Percentiles rank a stretch among this genome's conserved stretches.
Evolutionary conservation across 2,797 vertebrate species (phyloP).

Genomic region (Clarias platycephalus): DNA sequence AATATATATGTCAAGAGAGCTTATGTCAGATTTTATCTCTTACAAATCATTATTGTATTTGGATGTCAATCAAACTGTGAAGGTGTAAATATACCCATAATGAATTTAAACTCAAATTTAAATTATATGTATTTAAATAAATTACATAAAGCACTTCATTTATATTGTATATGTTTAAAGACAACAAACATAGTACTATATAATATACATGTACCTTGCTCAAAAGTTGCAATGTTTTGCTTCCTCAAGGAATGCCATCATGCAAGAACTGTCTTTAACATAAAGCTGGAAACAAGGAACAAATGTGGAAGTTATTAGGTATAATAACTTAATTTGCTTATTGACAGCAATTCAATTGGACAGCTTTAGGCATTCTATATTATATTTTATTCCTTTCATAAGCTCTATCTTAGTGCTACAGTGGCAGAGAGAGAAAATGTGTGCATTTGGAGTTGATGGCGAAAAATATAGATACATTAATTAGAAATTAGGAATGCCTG

Average conservation of each 20-base stretch:
- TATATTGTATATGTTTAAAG: neutral
- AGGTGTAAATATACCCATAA: neutral
- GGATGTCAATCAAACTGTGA: neutral
- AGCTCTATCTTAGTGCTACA: neutral
- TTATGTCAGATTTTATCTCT: neutral
- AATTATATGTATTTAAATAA: neutral
- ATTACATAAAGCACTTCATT: neutral
- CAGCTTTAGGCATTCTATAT: neutral
- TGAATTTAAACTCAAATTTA: neutral
- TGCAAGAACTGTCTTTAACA: neutral
- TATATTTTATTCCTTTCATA: neutral
- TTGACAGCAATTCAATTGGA: neutral
- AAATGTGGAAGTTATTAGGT: neutral
- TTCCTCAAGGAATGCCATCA: neutral
- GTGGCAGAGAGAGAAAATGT: neutral
- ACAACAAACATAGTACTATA: neutral
- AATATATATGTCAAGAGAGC: neutral
- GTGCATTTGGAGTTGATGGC: neutral
- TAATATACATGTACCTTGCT: neutral
- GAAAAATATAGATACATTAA: neutral
- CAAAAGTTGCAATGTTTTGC: neutral
- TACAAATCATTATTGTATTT: neutral
- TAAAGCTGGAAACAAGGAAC: neutral
- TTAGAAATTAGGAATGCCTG: neutral
- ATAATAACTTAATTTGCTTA: constrained; percentile 4